Evolutionary conservation across 2,888 invertebrate species (phyloP), one percentile per base, ranked within the genome.

Genomic region (Ditula angustiorana): DNA sequence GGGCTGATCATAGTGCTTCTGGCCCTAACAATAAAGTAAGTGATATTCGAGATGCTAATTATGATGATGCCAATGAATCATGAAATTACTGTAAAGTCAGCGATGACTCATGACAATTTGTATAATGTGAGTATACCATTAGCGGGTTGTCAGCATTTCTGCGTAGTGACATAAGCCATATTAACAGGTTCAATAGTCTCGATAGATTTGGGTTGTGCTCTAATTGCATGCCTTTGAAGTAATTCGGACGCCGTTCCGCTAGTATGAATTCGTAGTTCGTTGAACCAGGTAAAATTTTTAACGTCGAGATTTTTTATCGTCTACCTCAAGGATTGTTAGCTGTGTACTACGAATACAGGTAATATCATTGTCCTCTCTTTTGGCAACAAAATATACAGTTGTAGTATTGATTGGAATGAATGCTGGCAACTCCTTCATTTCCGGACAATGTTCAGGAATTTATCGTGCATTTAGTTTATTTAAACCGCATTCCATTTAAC

Each of bases 1-100:
- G 96, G 96, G 76, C 94, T 96, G 67, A 96, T 96, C 80, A 97
- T 97, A 81, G 95, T 96, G 73, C 94, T 96, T 76, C 93, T 97
- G 86, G 97, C 97, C 71, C 95, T 96, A 72, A 96, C 96, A 69
- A 96, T 97, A 85, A 96, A 96, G 96, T 96, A 93, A 87, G 90
- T 90, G 75, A 55, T 65, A 47, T 24, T n/a, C 13, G 16, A 53
- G 8, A 37, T n/a, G n/a, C 21, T 47, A n/a, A 55, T 57, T 30
- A 52, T 30, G 21, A 52, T 2, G 37, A 2, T 24, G 23, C n/a
- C n/a, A 11, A 63, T 63, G 63, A 63, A 24, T 63, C 63, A 63
- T 24, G 33, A 24, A 44, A 33, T 33, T 47, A 30, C 49, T 24
- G 30, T 16, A 10, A 33, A 33, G 21, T 19, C 7, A 5, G 28